Evolutionary conservation across 2,797 vertebrate species (phyloP), one percentile per base, ranked within the genome.

Genomic region (Cyprinodon diabolis): DNA sequence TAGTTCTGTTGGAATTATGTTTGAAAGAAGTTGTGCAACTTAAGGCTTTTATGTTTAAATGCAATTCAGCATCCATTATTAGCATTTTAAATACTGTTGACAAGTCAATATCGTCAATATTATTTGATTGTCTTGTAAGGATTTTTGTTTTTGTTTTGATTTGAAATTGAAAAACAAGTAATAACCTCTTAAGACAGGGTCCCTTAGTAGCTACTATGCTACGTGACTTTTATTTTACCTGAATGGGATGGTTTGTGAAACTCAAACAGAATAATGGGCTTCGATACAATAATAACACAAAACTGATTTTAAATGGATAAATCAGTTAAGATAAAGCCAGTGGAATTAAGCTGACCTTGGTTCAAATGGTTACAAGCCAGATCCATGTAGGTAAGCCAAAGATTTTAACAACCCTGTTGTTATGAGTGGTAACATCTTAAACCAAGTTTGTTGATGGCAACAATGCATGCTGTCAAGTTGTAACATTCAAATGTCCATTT

Each of bases 71-170:
- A 60, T 12, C 12, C 5, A 40, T 6, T 40, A 25, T 49, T 37
- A 12, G 45, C 23, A 30, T 57, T 30, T 25, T 9, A 43, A 12
- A 55, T 66, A 37, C 14, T 43, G 21, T 19, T 23, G 13, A 35
- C n/a, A 30, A 30, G 30, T 43, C 40, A 43, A 43, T 43, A 43
- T 43, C 7, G 40, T 43, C 40, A 43, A 8, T 43, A 43, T 43
- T 8, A 43, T 43, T 43, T 43, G 40, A 43, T 17, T 2, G 0
- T 63, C 0, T 43, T 63, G 13, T 49, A 13, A 13, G 40, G 40
- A 8, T 63, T 14, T 60, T 57, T 48, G 10, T 43, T 10, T 57
- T 72, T 69, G 6, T 69, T 55, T 82, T 54, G 76, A n/a, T 48
- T 17, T 30, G 13, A 23, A 49, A 14, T 57, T 37, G 43, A 65